Evolutionary conservation across 2,113 vertebrate genomes (phyloP).

Genomic region (Rhabdomys dilectus): DNA sequence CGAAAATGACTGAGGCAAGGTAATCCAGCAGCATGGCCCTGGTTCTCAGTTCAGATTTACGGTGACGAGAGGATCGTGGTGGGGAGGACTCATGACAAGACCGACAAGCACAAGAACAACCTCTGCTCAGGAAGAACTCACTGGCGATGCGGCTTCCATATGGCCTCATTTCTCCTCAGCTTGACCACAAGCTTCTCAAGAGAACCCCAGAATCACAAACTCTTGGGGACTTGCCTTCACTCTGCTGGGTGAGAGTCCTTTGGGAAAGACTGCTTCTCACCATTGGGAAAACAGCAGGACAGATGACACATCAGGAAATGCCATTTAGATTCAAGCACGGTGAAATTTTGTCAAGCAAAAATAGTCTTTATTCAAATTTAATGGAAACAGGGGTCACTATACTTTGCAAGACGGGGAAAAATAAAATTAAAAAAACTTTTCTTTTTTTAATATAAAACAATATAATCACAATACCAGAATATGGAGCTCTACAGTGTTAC

Average conservation of each 20-base stretch:
- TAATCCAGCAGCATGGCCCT: neutral
- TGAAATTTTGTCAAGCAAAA: constrained; percentile 90
- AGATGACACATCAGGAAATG: constrained; percentile 30
- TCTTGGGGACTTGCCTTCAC: neutral
- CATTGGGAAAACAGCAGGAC: neutral
- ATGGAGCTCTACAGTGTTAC: constrained; percentile 86
- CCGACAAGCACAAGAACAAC: neutral
- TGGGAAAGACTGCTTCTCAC: neutral
- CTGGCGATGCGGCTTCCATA: neutral
- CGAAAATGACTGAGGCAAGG: neutral
- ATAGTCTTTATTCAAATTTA: constrained; percentile 93
- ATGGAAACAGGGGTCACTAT: constrained; percentile 90
- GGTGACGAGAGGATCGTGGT: neutral
- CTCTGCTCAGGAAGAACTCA: neutral
- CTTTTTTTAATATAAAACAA: constrained; percentile 90
- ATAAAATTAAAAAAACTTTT: constrained; percentile 87
- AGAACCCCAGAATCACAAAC: neutral
- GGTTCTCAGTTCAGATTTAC: neutral
- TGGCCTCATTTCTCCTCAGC: neutral
- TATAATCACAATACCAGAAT: constrained; percentile 91
- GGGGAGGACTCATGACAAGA: too few species aligned
- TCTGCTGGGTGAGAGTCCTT: constrained; percentile 27
- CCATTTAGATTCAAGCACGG: constrained; percentile 75
- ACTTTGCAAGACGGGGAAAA: constrained; percentile 90
- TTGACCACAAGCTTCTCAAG: neutral